Percentiles rank a stretch among this genome's conserved stretches.
These are phyloP conservation scores for Eurystomus glaucurus DNA, from an alignment of 2,797 vertebrate genomes.

Conservation along the genomic window DNA sequence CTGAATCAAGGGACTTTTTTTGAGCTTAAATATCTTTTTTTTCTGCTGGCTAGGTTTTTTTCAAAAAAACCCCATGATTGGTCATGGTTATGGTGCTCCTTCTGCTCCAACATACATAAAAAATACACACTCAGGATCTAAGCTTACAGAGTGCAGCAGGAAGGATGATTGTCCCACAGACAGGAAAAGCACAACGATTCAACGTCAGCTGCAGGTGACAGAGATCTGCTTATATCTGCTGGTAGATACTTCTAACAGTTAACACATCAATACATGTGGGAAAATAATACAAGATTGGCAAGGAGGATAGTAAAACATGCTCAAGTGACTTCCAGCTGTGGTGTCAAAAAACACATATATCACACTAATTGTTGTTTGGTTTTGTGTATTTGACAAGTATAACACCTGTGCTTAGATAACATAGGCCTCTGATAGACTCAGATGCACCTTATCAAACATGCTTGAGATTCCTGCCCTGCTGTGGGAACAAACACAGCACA, in stretches of 20 bases:
- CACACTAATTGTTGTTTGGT: neutral
- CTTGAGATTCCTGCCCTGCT: neutral
- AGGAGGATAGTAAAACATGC: neutral
- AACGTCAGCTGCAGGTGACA: neutral
- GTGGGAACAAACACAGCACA: neutral
- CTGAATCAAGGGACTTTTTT: neutral
- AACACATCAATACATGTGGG: neutral
- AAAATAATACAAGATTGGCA: neutral
- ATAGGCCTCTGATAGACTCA: neutral
- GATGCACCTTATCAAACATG: neutral
- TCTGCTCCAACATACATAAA: neutral
- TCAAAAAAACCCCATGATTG: neutral
- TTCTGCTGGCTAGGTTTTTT: neutral
- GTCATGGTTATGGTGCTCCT: neutral
- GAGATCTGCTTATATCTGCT: neutral
- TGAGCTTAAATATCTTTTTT: neutral
- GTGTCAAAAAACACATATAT: neutral
- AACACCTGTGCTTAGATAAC: neutral
- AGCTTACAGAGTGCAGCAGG: neutral
- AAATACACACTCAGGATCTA: neutral
- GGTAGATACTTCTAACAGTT: neutral
- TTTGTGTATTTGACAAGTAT: neutral
- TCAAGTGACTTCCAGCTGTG: neutral
- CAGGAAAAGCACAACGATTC: neutral
- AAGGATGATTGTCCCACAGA: neutral